Percentiles rank a stretch among this genome's conserved stretches.
These are phyloP conservation scores for Holacanthella duospinosa DNA, from an alignment of 2,888 invertebrate species.

Conservation along the genomic window DNA sequence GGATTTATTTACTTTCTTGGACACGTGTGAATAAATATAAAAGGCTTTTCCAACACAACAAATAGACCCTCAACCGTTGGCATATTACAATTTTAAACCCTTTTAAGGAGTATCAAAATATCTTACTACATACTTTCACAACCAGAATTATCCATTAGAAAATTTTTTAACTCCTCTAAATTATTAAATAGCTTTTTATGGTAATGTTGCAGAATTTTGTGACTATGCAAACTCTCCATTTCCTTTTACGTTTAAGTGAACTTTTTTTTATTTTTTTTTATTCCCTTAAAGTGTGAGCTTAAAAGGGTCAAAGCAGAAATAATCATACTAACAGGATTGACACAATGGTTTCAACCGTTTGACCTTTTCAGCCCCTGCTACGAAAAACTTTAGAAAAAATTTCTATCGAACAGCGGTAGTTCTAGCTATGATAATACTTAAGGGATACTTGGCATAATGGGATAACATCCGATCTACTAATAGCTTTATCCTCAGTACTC, in stretches of 20 bases:
- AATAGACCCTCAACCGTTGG: not conserved
- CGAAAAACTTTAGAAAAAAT: not conserved
- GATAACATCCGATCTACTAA: not conserved
- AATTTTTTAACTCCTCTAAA: too few species aligned
- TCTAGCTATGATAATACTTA: not conserved
- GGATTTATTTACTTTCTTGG: constrained; percentile 26
- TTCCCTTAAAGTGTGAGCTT: not conserved
- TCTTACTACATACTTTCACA: too few species aligned
- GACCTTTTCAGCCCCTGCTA: not conserved
- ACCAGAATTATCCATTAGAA: too few species aligned
- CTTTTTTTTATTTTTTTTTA: not conserved
- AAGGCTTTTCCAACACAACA: not conserved
- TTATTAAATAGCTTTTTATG: too few species aligned
- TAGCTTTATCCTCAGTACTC: not conserved
- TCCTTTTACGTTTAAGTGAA: too few species aligned
- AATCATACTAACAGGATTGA: not conserved
- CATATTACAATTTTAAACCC: too few species aligned
- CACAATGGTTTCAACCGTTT: not conserved
- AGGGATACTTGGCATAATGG: not conserved
- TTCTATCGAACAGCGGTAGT: not conserved
- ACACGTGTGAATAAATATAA: constrained; percentile 29
- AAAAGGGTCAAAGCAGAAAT: not conserved
- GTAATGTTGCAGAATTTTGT: too few species aligned
- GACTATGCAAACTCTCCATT: too few species aligned
- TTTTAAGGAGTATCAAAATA: not conserved